Evolutionary conservation across 2,888 invertebrate genomes (phyloP), one percentile per base, ranked within the genome.

Genomic region (Heliconius erato): DNA sequence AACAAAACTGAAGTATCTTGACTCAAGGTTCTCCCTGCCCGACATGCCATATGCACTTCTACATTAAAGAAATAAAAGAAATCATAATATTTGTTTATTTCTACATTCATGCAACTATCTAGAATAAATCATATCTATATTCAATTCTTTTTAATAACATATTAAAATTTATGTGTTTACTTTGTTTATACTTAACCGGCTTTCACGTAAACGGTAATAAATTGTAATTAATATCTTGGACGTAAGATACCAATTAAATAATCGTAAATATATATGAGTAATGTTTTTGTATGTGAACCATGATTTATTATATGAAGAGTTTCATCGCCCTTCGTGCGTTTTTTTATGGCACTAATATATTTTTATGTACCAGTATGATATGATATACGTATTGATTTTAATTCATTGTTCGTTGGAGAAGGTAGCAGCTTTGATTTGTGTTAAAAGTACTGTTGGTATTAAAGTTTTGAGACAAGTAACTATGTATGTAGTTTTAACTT

Each of bases 221-320:
- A 94, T 94, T 88, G 92, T 92, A 92, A 93, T 93, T 91, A 92
- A 92, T 91, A 91, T 88, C 82, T 79, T 82, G 85, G 90, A 91
- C 91, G 85, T 90, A 93, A 93, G 91, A 91, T 88, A 89, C 88
- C 93, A 92, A 94, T 94, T 93, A 93, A 93, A 93, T 91, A 90
- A 91, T 91, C 90, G 88, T 93, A 91, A 84, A 84, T 79, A 84
- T 83, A 72, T 65, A 81, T 79, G 72, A 67, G 79, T 81, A 78
- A 84, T 81, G 49, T 78, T 65, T 44, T 67, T 54, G 78, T 78
- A 78, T n/a, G 63, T 63, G 65, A 16, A 44, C 12, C 23, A 49
- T 78, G 40, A 78, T 78, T 78, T 78, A 78, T 68, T 28, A 49
- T 67, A 44, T 72, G 12, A 59, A 74, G 32, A 72, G 59, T 74